Evolutionary conservation across 2,888 invertebrate species (phyloP).

Genomic region (Mycalesis mineus): DNA sequence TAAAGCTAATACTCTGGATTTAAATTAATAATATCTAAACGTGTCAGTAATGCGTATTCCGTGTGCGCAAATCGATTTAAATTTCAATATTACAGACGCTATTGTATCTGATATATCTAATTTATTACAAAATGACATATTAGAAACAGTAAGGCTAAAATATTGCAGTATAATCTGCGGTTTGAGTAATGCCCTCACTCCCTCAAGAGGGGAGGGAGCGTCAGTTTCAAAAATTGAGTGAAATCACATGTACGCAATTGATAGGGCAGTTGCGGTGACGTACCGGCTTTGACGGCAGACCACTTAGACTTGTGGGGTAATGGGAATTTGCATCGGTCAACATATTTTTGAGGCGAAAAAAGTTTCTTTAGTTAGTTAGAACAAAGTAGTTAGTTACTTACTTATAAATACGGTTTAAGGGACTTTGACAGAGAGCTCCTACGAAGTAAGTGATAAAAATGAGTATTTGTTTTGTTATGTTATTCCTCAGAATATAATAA

Average conservation of each 20-base stretch:
- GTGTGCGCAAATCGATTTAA: conserved; percentile 17
- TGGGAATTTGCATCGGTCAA: not conserved
- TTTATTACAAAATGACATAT: conserved; percentile 24
- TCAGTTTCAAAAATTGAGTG: conserved; percentile 77
- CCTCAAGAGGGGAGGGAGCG: conserved; percentile 56
- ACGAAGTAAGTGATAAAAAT: too few relatives aligned
- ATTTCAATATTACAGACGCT: conserved; percentile 14
- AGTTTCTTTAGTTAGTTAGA: too few relatives aligned
- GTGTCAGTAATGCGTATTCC: not conserved
- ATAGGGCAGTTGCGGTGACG: conserved; percentile 50
- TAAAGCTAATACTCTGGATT: too few relatives aligned
- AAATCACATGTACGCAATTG: conserved; percentile 73
- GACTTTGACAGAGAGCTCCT: too few relatives aligned
- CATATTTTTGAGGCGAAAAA: not conserved
- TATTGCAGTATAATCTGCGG: conserved; percentile 50
- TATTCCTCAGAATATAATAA: too few relatives aligned
- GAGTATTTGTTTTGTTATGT: too few relatives aligned
- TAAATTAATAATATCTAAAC: not conserved
- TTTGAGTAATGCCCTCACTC: conserved; percentile 60
- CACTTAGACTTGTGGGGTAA: not conserved
- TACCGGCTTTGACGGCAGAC: conserved; percentile 28
- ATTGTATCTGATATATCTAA: conserved; percentile 18
- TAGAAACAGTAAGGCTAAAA: conserved; percentile 30
- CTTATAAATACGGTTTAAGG: too few relatives aligned
- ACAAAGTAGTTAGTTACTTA: too few relatives aligned